phyloP scores from a whole-genome alignment of 2,797 vertebrate genomes.

The Myotis myotis region DNA sequence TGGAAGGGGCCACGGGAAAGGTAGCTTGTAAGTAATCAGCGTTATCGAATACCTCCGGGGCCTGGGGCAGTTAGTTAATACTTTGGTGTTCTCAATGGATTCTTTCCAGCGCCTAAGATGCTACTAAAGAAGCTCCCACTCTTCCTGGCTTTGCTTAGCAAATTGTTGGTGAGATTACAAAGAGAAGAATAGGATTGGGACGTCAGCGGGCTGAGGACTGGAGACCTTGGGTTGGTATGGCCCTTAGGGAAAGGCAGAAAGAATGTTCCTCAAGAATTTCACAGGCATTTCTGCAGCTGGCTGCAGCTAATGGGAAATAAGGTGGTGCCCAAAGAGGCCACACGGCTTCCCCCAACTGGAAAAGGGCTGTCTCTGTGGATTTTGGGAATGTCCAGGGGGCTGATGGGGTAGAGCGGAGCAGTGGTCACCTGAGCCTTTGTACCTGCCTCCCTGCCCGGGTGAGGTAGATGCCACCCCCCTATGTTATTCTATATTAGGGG shows the following conservation, averaged over 20 bases:
- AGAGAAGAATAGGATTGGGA: constrained; percentile 49
- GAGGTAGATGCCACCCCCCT: not conserved
- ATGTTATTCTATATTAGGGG: not conserved
- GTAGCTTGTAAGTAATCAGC: not conserved
- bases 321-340: not conserved
- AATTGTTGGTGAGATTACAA: not conserved
- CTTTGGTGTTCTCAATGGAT: not conserved
- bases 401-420: not conserved
- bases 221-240: not conserved
- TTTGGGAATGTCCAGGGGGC: constrained; percentile 18
- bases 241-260: constrained; percentile 26
- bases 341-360: not conserved
- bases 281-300: not conserved
- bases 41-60: not conserved
- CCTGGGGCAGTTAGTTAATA: not conserved
- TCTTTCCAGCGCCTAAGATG: not conserved
- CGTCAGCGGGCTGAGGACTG: not conserved
- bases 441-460: not conserved
- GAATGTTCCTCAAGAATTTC: constrained; percentile 1
- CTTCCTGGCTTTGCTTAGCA: constrained; percentile 28
- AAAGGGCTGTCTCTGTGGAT: not conserved
- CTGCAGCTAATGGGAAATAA: constrained; percentile 25
- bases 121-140: not conserved
- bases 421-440: not conserved
- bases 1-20: accelerated